These are phyloP conservation scores for Cryptus armator DNA, from an alignment of 2,888 invertebrate species.

Conservation along the genomic window DNA sequence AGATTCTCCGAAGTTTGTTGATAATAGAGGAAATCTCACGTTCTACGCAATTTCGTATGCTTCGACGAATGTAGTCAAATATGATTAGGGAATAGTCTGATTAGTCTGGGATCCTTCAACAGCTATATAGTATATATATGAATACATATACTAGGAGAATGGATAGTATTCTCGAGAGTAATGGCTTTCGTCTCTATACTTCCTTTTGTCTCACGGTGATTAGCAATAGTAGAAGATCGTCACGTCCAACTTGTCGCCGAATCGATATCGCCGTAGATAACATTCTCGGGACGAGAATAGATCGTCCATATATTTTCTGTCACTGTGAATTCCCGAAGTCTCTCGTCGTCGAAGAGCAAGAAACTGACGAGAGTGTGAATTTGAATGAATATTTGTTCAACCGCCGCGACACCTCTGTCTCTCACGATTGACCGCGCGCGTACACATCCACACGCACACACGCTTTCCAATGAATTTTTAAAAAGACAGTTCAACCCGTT, in stretches of 20 bases:
- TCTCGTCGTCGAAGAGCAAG: background rate
- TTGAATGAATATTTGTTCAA: conserved; percentile 42
- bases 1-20: background rate
- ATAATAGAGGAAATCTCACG: background rate
- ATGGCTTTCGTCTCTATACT: background rate
- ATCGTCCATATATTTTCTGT: background rate
- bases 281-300: background rate
- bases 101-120: conserved; percentile 67
- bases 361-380: conserved; percentile 11
- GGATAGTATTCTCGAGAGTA: background rate
- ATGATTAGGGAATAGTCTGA: conserved; percentile 77
- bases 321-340: background rate
- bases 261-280: background rate
- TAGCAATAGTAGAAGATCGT: background rate
- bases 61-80: conserved; percentile 69
- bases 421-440: background rate
- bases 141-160: background rate
- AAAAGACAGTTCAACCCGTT: conserved; percentile 38
- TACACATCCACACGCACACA: too few species aligned
- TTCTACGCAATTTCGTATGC: background rate
- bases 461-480: conserved; percentile 29
- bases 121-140: too few species aligned
- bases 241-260: background rate
- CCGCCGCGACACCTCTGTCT: conserved; percentile 2
- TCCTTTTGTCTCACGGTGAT: background rate